Evolutionary conservation across 64 coral and sea anemone genomes (phyloP), one percentile per base, ranked within the genome.

Genomic region (Stichodactyla mertensii): DNA sequence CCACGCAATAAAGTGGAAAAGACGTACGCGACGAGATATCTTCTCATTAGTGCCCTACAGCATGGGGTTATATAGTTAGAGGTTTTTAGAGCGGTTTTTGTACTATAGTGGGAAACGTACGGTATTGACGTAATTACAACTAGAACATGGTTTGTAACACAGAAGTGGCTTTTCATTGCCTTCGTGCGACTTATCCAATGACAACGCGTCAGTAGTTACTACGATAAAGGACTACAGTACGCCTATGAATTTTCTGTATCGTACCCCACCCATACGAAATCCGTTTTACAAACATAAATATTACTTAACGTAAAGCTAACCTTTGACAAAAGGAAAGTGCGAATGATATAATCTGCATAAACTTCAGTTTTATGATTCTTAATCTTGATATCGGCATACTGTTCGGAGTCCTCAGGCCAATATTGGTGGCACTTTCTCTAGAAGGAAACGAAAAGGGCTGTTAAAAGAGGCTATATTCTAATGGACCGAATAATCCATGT

Each of bases 381-480:
- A 0, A 92, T 90, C 51, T 57, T 92, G 16, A 95, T 62, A 67
- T 88, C 57, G 24, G 61, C 82, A 51, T 87, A 89, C 3, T 56
- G 83, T 16, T 79, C 77, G 0, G 84, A 71, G 54, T 71, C 86
- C 0, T 95, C 90, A 3, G 94, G 94, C 94, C 94, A 95, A 71
- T 95, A 95, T 79, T 95, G 90, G 10, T 92, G 87, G 60, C 94
- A 95, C 55, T 95, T 95, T 58, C 54, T 89, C 94, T 95, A 31
- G 5, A 92, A 78, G 52, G 64, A 22, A 51, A 52, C 19, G 0
- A 16, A 61, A 45, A 45, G 36, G 36, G 36, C 36, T 45, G 36
- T 45, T 45, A 45, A 45, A 45, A 45, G 36, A 45, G 36, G 36
- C 1, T 45, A 45, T 45, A 45, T 45, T 45, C 36, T 45, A 45